Base-by-base conservation (phyloP, 1,140 invertebrate species). In the Nymphalis io region DNA sequence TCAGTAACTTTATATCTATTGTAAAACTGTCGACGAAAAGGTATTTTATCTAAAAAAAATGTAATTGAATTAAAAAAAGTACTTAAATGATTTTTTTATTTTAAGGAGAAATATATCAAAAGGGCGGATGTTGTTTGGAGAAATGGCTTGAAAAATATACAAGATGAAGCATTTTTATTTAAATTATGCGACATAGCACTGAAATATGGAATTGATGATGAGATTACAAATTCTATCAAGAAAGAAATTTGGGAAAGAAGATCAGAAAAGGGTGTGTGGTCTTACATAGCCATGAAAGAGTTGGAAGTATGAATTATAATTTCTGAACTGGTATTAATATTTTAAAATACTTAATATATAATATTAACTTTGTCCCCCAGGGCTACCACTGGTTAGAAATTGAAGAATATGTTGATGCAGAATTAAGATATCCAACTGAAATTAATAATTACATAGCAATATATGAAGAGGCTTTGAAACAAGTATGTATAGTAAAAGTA, bases 381-480 rank as follows among this genome's bases (percentile, higher is more conserved):
- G 85, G 84, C 59, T 79, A 64, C 62, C 89, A 91, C 66, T 91
- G 89, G 89, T 60, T 72, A 46, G 81, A 88, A 62, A 83, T 86
- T 66, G 88, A 91, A 68, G 84, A 86, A 58, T 88, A 77, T 84
- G 64, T 83, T 13, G 73, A 82, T 73, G 71, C 81, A 55, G 76
- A 86, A 16, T 70, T 69, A n/a, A 58, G 75, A 40, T 88, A 79
- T 70, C 74, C 85, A 6, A 73, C 76, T 60, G 76, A 81, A 72
- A 71, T 91, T 15, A 83, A 84, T 27, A 77, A 83, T 77, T 88
- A 78, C 59, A 80, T 88, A 16, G 76, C 68, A 40, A 74, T 86
- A 15, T 91, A 88, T 75, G 82, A 89, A 73, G 83, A 89, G 65
- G 87, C 87, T 18, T 73, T 91, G n/a, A 64, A 76, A 78, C 75